Base-by-base conservation (phyloP, 2,113 vertebrate species). In the Tursiops truncatus region DNA sequence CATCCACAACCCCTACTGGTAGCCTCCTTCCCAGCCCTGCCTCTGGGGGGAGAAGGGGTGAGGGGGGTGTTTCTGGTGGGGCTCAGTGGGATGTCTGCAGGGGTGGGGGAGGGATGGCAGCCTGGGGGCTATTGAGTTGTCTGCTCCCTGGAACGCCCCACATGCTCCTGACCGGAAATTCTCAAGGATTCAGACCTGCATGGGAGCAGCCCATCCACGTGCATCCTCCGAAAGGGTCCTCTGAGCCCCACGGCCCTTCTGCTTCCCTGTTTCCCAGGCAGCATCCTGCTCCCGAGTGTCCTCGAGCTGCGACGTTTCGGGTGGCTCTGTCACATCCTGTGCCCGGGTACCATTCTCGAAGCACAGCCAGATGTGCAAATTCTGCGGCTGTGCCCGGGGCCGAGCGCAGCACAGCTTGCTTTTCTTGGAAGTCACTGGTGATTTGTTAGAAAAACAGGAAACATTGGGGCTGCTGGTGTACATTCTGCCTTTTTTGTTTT, bases 361-460 rank as follows among this genome's bases (percentile, higher is more conserved):
- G 97, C 97, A 97, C 63, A 92, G 47, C 96, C 98, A 98, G 97
- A 98, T 98, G 98, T 98, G 98, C 97, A 98, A 97, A 98, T 98
- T 98, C 96, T 97, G 97, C 8, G 96, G 97, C 97, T 62, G 62
- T 96, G 96, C 96, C 84, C 56, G 18, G 82, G 96, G 81, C 26
- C 47, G 9, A 91, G 88, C 2, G 0, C 50, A 73, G 91, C 38
- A 11, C 47, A 11, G 84, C 92, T 93, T 96, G 95, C 97, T 98
- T 98, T 98, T 98, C 98, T 97, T 98, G 96, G 97, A 98, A 98
- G 95, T 97, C 98, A 95, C 89, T 50, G 89, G 94, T 91, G 96
- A 98, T 98, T 98, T 98, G 97, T 97, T 98, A 97, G 98, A 98
- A 98, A 97, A 98, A 98, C 98, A 98, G 98, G 98, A 98, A 98